These are phyloP conservation scores for Drosophila mettleri DNA, from an alignment of 2,888 invertebrate genomes.

Conservation along the genomic window DNA sequence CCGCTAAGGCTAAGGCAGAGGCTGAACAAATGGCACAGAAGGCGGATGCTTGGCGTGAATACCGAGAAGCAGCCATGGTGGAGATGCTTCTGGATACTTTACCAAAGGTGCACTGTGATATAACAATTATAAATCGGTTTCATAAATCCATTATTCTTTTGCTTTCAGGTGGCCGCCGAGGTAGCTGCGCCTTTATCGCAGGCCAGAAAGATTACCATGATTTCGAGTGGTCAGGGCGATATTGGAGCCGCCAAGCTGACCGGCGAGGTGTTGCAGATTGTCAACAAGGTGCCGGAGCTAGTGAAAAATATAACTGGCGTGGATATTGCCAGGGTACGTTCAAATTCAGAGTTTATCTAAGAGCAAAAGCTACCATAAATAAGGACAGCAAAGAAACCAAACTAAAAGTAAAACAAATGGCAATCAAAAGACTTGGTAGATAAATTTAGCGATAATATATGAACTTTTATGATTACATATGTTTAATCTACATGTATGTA, in stretches of 20 bases:
- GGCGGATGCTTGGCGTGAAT: conserved; percentile 98
- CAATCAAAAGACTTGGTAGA: conserved; percentile 83
- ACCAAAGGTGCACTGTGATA: conserved; percentile 90
- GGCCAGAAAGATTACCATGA: conserved; percentile 98
- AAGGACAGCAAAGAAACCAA: conserved; percentile 9
- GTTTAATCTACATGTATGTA: conserved; percentile 41
- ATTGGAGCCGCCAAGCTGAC: conserved; percentile 97
- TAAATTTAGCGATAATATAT: conserved; percentile 58
- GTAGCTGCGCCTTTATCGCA: conserved; percentile 97
- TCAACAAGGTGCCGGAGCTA: conserved; percentile 95
- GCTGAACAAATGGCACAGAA: conserved; percentile 99
- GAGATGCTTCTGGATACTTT: conserved; percentile 98
- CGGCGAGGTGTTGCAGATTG: conserved; percentile 96
- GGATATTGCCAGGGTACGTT: conserved; percentile 93
- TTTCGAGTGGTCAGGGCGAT: conserved; percentile 95
- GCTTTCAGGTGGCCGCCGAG: conserved; percentile 94
- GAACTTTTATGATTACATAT: conserved; percentile 48
- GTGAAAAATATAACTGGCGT: conserved; percentile 97
- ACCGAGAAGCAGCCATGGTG: conserved; percentile 97
- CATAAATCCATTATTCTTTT: background rate
- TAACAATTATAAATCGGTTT: background rate
- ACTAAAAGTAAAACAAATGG: conserved; percentile 68
- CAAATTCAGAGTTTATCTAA: conserved; percentile 85
- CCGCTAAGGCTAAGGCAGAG: conserved; percentile 97
- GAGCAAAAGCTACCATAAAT: background rate